These are phyloP conservation scores for Chironomus tentans DNA, from an alignment of 2,888 invertebrate genomes.

Conservation along the genomic window DNA sequence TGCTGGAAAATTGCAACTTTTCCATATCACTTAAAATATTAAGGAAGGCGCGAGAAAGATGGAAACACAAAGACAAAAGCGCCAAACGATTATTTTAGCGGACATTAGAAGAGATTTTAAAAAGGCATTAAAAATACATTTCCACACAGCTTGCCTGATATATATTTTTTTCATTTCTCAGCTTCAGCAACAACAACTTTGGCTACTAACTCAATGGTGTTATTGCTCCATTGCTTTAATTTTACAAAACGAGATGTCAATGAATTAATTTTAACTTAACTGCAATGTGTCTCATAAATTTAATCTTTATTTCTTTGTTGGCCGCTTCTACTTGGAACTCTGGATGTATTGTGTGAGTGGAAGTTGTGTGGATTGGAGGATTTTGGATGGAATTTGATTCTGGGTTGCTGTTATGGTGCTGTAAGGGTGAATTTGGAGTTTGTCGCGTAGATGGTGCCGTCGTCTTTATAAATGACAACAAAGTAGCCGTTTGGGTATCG, in stretches of 20 bases:
- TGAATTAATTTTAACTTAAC: not conserved
- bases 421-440: too few relatives aligned
- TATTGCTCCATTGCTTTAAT: not conserved
- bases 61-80: not conserved
- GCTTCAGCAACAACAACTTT: too few relatives aligned
- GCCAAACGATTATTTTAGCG: not conserved
- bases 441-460: too few relatives aligned
- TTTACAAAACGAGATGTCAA: not conserved
- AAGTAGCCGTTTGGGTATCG: too few relatives aligned
- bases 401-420: too few relatives aligned
- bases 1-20: not conserved
- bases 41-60: not conserved
- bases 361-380: too few relatives aligned
- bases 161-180: too few relatives aligned
- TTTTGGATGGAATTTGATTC: too few relatives aligned
- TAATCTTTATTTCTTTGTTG: not conserved
- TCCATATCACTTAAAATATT: not conserved
- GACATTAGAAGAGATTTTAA: not conserved
- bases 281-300: not conserved
- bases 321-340: too few relatives aligned
- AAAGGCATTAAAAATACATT: not conserved
- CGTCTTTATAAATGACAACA: too few relatives aligned
- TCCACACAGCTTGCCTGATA: not conserved
- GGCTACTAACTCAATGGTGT: not conserved
- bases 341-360: too few relatives aligned